These are phyloP conservation scores for Dicerorhinus sumatrensis DNA, from an alignment of 2,113 vertebrate genomes.

Conservation along the genomic window DNA sequence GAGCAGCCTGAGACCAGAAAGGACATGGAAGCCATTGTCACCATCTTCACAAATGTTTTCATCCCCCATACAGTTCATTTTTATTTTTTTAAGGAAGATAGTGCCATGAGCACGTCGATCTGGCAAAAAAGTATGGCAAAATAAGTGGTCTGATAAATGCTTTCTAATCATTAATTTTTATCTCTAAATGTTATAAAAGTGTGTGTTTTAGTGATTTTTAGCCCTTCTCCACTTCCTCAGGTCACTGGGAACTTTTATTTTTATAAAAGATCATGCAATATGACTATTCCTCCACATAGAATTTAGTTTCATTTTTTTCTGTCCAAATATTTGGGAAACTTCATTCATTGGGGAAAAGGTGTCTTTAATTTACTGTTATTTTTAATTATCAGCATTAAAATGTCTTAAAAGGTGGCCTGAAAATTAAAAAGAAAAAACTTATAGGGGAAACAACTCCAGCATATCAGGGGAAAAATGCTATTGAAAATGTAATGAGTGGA, in stretches of 20 bases:
- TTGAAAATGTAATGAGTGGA: not conserved
- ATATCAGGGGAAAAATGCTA: slow-evolving; percentile 24
- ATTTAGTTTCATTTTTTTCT: slow-evolving; percentile 50
- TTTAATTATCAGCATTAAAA: slow-evolving; percentile 65
- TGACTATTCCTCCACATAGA: slow-evolving; percentile 51
- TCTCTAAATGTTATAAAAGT: slow-evolving; percentile 46
- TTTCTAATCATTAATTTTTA: slow-evolving; percentile 14
- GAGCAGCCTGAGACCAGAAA: not conserved
- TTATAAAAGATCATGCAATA: slow-evolving; percentile 58
- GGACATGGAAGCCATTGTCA: not conserved
- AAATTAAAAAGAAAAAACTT: slow-evolving; percentile 52
- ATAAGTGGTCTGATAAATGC: not conserved
- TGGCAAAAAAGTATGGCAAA: not conserved
- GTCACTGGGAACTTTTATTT: slow-evolving; percentile 56
- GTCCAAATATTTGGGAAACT: slow-evolving; percentile 73
- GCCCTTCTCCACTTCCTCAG: not conserved
- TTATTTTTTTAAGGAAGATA: not conserved
- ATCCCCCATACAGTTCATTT: not conserved
- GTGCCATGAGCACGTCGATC: not conserved
- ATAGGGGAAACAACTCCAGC: slow-evolving; percentile 35
- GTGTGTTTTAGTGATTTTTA: not conserved
- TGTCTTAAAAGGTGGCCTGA: slow-evolving; percentile 58
- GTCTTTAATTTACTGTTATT: slow-evolving; percentile 63
- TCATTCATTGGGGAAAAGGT: slow-evolving; percentile 65
- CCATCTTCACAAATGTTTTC: not conserved